Percentiles rank a stretch among this genome's conserved stretches.
These are phyloP conservation scores for Pitangus sulphuratus DNA, from an alignment of 2,797 vertebrate genomes.

Conservation along the genomic window DNA sequence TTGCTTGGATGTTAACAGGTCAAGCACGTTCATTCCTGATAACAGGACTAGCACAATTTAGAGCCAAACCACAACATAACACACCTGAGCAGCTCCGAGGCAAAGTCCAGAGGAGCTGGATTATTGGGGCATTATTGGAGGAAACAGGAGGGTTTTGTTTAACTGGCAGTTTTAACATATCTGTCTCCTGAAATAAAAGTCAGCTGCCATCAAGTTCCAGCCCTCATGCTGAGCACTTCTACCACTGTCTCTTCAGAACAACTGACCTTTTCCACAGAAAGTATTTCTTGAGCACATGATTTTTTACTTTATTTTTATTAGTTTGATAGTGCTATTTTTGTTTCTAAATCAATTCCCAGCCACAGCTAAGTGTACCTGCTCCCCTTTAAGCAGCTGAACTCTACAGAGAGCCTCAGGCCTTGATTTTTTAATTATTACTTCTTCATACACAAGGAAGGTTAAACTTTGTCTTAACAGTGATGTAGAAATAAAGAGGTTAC, in stretches of 20 bases:
- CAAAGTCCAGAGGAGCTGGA: neutral
- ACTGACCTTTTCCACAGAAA: slow-evolving; percentile 29
- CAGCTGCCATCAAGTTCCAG: neutral
- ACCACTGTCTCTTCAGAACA: neutral
- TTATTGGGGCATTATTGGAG: neutral
- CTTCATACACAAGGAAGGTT: neutral
- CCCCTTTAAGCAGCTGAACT: neutral
- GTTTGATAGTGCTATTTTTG: neutral
- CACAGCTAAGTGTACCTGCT: neutral
- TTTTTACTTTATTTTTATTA: neutral
- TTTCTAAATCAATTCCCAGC: neutral
- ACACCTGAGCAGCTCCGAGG: neutral
- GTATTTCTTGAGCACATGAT: neutral
- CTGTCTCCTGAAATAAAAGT: neutral
- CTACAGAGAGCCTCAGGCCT: neutral
- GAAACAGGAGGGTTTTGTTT: neutral
- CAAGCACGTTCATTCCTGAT: neutral
- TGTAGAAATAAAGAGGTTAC: neutral
- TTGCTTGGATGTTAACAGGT: neutral
- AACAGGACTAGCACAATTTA: neutral
- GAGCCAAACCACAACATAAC: neutral
- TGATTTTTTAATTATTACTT: neutral
- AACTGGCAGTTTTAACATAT: neutral
- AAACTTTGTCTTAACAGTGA: neutral
- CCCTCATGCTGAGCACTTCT: neutral